Evolutionary conservation across 2,888 invertebrate genomes (phyloP).

Genomic region (Mamestra brassicae): DNA sequence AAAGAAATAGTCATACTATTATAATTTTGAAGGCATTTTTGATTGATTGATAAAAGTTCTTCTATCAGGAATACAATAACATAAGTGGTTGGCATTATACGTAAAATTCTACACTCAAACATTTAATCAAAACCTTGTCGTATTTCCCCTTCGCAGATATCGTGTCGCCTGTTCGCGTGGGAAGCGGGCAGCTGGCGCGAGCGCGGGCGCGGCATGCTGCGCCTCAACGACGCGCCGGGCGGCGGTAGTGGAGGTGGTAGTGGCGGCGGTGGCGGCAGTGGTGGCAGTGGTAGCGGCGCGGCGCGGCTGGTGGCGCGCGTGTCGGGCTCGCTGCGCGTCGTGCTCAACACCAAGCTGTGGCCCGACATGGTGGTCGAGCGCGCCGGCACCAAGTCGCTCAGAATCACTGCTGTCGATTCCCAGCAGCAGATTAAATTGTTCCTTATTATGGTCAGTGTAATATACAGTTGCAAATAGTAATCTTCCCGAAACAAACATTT

Average conservation of each 20-base stretch:
- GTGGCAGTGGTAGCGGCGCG: constrained; percentile 81
- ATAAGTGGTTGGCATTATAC: too few species aligned
- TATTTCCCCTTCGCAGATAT: constrained; percentile 87
- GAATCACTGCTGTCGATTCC: constrained; percentile 96
- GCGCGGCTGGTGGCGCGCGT: constrained; percentile 97
- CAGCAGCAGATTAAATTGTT: constrained; percentile 96
- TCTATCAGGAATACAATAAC: too few species aligned
- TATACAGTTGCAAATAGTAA: neutral
- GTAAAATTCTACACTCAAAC: neutral
- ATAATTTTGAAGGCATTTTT: too few species aligned
- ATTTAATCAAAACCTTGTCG: neutral
- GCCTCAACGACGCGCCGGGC: constrained; percentile 94
- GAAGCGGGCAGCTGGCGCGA: constrained; percentile 97
- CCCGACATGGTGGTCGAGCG: constrained; percentile 97
- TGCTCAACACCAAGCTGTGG: constrained; percentile 98
- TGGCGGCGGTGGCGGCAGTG: constrained; percentile 92
- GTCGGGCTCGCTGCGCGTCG: constrained; percentile 96
- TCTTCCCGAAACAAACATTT: neutral
- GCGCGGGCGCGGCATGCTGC: constrained; percentile 96
- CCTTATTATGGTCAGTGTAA: constrained; percentile 93
- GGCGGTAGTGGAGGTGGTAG: constrained; percentile 42
- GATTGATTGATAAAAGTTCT: too few species aligned
- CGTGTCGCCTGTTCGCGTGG: constrained; percentile 97
- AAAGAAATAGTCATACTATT: too few species aligned
- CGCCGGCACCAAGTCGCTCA: constrained; percentile 96